These are phyloP conservation scores for Ramphastos sulfuratus DNA, from an alignment of 2,113 vertebrate genomes.

Conservation along the genomic window DNA sequence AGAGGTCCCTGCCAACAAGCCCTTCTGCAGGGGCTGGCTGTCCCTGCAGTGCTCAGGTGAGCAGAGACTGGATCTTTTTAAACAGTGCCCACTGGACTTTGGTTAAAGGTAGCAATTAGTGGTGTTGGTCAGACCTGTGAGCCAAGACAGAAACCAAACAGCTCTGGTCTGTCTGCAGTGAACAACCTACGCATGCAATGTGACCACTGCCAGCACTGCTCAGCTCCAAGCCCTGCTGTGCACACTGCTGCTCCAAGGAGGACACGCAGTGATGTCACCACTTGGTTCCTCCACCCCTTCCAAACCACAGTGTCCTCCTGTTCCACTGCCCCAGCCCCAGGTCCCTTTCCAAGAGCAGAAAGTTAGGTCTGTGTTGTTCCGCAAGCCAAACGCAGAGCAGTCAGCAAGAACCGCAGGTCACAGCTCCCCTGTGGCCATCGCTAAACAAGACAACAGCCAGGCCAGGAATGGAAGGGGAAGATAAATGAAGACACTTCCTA, in stretches of 20 bases:
- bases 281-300: not conserved
- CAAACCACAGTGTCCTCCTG: not conserved
- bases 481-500: slow-evolving; percentile 22
- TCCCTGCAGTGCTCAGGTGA: fast-evolving
- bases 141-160: not conserved
- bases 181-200: fast-evolving
- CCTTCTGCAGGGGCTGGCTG: not conserved
- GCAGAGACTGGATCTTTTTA: not conserved
- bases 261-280: not conserved
- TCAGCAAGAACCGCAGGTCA: not conserved
- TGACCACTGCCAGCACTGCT: not conserved
- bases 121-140: fast-evolving
- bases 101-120: not conserved
- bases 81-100: not conserved
- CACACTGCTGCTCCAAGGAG: not conserved
- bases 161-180: not conserved
- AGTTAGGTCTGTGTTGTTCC: not conserved
- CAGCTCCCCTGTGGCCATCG: not conserved
- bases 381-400: not conserved
- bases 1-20: not conserved
- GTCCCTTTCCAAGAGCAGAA: not conserved
- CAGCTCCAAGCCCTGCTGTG: not conserved
- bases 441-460: not conserved
- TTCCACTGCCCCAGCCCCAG: not conserved
- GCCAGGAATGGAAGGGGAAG: not conserved